Evolutionary conservation across 2,888 invertebrate species (phyloP).

Genomic region (Ophion ellenae): DNA sequence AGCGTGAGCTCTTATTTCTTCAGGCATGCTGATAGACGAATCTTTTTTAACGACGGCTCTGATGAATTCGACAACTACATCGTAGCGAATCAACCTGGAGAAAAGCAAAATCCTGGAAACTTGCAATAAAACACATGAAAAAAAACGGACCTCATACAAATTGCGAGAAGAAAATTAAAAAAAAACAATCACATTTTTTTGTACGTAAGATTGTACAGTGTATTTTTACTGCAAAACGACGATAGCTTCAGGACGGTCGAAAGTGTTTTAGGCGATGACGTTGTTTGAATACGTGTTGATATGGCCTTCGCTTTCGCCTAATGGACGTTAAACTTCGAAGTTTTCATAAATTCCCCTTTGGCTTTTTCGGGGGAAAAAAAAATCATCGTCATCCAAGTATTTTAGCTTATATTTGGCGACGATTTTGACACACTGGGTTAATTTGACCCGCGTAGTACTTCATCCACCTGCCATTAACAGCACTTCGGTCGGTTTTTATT

Average conservation of each 20-base stretch:
- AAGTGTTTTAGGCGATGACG: neutral
- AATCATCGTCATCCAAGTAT: no score
- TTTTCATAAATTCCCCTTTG: no score
- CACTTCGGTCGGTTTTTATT: no score
- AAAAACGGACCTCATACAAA: neutral
- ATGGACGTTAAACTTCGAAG: no score
- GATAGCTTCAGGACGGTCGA: neutral
- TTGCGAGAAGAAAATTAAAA: neutral
- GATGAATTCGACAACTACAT: constrained; percentile 50
- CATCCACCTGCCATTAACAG: no score
- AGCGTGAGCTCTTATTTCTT: constrained; percentile 33
- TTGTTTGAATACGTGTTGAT: neutral
- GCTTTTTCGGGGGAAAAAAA: no score
- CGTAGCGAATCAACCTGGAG: constrained; percentile 5
- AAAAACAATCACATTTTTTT: neutral
- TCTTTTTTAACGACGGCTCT: constrained; percentile 61
- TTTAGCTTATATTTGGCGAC: no score
- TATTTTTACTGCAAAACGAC: neutral
- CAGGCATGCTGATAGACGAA: constrained; percentile 79
- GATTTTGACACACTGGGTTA: no score
- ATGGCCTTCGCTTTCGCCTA: no score
- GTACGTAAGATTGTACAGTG: neutral
- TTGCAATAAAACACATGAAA: neutral
- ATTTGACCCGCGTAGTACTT: no score
- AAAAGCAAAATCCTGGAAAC: neutral